Evolutionary conservation across 2,113 vertebrate species (phyloP), one percentile per base, ranked within the genome.

Genomic region (Lepidothrix coronata): DNA sequence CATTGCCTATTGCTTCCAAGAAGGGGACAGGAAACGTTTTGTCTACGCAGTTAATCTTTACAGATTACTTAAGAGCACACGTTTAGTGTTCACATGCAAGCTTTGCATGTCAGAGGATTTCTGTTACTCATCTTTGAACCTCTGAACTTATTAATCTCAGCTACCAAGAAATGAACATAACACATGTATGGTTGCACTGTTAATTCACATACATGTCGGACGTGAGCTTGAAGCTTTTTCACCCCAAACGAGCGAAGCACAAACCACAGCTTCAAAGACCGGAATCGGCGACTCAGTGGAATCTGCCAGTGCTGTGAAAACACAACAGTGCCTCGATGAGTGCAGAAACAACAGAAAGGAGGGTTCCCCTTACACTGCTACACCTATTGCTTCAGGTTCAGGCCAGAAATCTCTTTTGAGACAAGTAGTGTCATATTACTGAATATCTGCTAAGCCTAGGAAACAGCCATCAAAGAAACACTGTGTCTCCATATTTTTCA

Each of bases 191-290:
- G 39, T 37, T 55, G 37, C n/a, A 5, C 0, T 44, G 72, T 19
- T 52, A 49, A 51, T 43, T 75, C 83, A 98, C 98, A 63, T 97
- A 99, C 99, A 8, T 99, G 99, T 97, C 99, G 97, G 95, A 99
- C 98, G 10, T 99, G 99, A 33, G 97, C 98, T 93, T 99, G 99
- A 41, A 99, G 98, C 67, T 99, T 99, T 96, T 98, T 99, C 97
- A 99, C 98, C 12, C 99, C 99, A 37, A 99, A 99, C 1, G 99
- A 98, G 14, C 99, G 99, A 96, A 99, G 98, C 86, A 99, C 99
- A 85, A 99, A 99, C 99, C 99, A 99, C 43, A 99, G 98, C 95
- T 99, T 99, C 71, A 99, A 93, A 14, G 99, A 99, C 55, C 99
- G 99, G 89, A 99, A 99, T 12, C 99, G 98, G 14, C 99, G 98